These are phyloP conservation scores for Rhagonycha fulva DNA, from an alignment of 2,888 invertebrate species.

Conservation along the genomic window DNA sequence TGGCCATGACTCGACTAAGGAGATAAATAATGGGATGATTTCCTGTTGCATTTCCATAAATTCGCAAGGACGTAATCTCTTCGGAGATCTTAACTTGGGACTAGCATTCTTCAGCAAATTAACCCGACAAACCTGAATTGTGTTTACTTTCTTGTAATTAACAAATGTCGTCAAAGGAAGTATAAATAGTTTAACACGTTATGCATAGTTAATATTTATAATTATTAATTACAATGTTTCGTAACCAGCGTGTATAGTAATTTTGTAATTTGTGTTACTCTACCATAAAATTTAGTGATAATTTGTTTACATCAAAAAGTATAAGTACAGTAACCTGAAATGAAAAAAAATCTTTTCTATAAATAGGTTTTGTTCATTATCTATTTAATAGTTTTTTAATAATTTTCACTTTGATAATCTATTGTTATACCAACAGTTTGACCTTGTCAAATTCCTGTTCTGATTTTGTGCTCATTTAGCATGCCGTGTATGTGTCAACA, in stretches of 20 bases:
- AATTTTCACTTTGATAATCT: background rate
- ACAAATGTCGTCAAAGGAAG: background rate
- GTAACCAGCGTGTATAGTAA: background rate
- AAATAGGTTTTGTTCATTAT: background rate
- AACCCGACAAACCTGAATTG: background rate
- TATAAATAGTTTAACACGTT: background rate
- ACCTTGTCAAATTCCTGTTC: conserved; percentile 21
- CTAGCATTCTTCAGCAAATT: background rate
- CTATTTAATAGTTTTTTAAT: background rate
- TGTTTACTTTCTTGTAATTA: background rate
- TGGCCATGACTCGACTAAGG: background rate
- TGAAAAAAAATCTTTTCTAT: background rate
- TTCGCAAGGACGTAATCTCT: background rate
- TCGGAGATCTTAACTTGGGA: background rate
- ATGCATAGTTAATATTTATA: background rate
- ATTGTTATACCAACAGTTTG: conserved; percentile 12
- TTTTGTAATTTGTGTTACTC: background rate
- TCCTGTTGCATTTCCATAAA: background rate
- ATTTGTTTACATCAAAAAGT: background rate
- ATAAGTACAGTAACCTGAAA: background rate
- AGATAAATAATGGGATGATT: background rate
- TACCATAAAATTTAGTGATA: background rate
- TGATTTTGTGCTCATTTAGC: conserved; percentile 14
- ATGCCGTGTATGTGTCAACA: conserved; percentile 8
- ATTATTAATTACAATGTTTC: background rate